A percentile compares a stretch with the other conserved stretches of the same genome.
Evolutionary conservation across 2,888 invertebrate species (phyloP).

Genomic region (Abrostola tripartita): DNA sequence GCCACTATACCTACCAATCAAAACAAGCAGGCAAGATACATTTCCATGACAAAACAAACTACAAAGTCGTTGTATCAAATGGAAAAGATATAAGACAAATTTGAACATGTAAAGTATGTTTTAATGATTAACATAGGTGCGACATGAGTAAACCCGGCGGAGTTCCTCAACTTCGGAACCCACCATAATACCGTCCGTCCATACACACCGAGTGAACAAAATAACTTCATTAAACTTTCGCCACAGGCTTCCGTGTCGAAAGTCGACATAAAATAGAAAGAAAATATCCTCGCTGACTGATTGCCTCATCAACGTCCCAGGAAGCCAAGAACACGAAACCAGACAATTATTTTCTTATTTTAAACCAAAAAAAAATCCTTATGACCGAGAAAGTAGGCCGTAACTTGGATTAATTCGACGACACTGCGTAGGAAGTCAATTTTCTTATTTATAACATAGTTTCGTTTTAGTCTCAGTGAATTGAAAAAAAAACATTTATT

Average conservation of each 20-base stretch:
- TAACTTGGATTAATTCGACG: constrained; percentile 5
- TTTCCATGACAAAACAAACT: constrained; percentile 6
- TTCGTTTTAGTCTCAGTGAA: background rate
- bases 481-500: constrained; percentile 7
- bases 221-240: constrained; percentile 54
- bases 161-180: constrained; percentile 20
- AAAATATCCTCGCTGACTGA: constrained; percentile 46
- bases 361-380: constrained; percentile 33
- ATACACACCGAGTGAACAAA: constrained; percentile 32
- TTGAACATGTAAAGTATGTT: constrained; percentile 5
- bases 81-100: constrained; percentile 8
- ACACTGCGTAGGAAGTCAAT: no score
- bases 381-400: constrained; percentile 12
- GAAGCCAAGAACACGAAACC: constrained; percentile 36
- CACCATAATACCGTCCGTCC: constrained; percentile 24
- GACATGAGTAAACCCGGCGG: constrained; percentile 17
- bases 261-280: constrained; percentile 37
- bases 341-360: constrained; percentile 42
- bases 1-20: no score
- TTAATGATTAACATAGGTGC: constrained; percentile 17
- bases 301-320: constrained; percentile 50
- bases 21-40: background rate
- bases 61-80: background rate
- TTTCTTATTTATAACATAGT: no score
- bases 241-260: constrained; percentile 39